A percentile compares a stretch with the other conserved stretches of the same genome.
Conservation (phyloP, 2,113 vertebrate genomes). For the Camelus bactrianus region DNA sequence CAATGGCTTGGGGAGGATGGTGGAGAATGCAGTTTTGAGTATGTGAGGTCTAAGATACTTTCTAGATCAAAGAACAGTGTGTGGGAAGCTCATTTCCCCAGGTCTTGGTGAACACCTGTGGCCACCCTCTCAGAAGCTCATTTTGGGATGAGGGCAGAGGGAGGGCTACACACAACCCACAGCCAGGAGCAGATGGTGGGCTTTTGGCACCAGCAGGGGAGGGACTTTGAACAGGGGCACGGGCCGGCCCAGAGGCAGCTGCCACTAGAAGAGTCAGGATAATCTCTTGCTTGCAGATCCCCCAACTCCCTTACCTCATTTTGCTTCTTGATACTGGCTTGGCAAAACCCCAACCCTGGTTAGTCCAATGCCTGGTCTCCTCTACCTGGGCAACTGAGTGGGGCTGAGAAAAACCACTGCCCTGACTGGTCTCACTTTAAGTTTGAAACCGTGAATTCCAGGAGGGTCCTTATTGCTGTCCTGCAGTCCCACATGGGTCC, state of each 20-base stretch:
- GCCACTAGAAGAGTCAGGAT: not conserved
- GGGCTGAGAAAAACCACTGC: not conserved
- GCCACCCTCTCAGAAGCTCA: not conserved
- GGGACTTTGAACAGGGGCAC: not conserved
- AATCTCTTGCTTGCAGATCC: not conserved
- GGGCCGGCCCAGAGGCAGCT: not conserved
- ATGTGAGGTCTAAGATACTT: not conserved
- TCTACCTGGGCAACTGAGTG: not conserved
- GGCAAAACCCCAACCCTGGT: not conserved
- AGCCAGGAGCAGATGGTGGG: not conserved
- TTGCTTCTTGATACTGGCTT: not conserved
- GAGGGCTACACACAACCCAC: not conserved
- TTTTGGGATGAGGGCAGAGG: not conserved
- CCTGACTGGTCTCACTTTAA: not conserved
- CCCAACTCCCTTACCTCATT: not conserved
- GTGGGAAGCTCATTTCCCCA: not conserved
- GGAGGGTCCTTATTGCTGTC: no score
- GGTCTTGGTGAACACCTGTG: not conserved
- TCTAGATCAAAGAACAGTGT: not conserved
- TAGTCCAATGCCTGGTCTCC: not conserved
- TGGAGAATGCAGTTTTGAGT: not conserved
- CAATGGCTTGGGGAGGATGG: not conserved
- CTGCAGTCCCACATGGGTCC: fast-evolving
- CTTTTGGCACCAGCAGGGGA: not conserved
- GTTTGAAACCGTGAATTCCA: not conserved